A percentile compares a stretch with the other conserved stretches of the same genome.
phyloP scores from a whole-genome alignment of 2,888 invertebrate genomes.

The Isoperla grammatica region DNA sequence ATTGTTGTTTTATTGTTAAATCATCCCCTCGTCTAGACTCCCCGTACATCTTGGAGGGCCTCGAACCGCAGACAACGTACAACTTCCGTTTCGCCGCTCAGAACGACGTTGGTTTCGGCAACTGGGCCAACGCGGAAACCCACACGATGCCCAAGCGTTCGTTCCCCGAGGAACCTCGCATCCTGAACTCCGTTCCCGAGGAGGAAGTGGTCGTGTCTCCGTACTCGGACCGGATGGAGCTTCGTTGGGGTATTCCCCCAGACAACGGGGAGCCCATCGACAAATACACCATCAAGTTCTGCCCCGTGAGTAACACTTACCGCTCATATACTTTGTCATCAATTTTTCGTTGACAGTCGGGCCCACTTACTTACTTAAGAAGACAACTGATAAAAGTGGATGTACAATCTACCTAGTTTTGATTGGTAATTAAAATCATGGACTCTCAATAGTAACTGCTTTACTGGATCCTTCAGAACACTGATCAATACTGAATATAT shows the following conservation, averaged over 20 bases:
- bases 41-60: constrained; percentile 72
- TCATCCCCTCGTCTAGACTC: no score
- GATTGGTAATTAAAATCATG: no score
- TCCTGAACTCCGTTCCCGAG: constrained; percentile 48
- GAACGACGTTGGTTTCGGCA: constrained; percentile 76
- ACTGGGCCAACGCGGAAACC: constrained; percentile 59
- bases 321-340: no score
- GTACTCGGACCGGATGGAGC: constrained; percentile 72
- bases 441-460: no score
- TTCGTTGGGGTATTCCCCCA: constrained; percentile 78
- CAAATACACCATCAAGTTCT: constrained; percentile 72
- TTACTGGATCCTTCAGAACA: no score
- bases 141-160: constrained; percentile 71
- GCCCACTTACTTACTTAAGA: no score
- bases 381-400: no score
- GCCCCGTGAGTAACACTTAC: constrained; percentile 60
- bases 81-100: constrained; percentile 78
- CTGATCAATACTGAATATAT: no score
- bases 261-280: constrained; percentile 89
- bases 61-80: constrained; percentile 71
- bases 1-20: no score
- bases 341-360: no score
- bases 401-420: no score
- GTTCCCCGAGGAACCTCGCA: constrained; percentile 66
- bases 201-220: constrained; percentile 52